Percentiles rank a stretch among this genome's conserved stretches.
phyloP scores from a whole-genome alignment of 2,797 vertebrate genomes.

The Betta splendens region DNA sequence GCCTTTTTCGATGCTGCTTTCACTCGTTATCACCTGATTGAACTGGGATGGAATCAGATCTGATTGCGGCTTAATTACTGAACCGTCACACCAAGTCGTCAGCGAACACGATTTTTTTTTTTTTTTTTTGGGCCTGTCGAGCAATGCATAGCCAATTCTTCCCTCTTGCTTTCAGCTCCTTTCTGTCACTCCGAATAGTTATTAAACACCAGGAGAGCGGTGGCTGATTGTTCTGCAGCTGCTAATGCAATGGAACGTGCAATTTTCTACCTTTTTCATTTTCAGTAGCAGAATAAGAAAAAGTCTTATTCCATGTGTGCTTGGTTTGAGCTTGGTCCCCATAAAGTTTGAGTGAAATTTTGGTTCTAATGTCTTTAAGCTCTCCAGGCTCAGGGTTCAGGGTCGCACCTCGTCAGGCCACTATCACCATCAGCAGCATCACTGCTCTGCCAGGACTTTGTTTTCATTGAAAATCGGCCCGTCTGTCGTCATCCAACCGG shows the following conservation, averaged over 20 bases:
- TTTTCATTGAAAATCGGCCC: no score
- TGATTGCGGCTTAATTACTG: constrained; percentile 40
- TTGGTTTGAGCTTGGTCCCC: not conserved
- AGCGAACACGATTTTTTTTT: constrained; percentile 19
- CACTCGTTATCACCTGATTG: constrained; percentile 11
- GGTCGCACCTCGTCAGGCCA: no score
- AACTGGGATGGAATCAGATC: constrained; percentile 25
- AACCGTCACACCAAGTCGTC: constrained; percentile 5
- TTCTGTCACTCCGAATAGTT: not conserved
- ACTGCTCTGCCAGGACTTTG: no score
- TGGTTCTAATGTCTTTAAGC: no score
- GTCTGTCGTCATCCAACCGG: no score
- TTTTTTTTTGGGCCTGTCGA: constrained; percentile 25
- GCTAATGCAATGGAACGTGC: not conserved
- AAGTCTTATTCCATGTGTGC: not conserved
- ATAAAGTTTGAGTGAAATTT: constrained; percentile 1
- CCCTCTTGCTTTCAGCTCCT: constrained; percentile 11
- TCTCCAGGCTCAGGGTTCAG: no score
- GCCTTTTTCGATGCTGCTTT: constrained; percentile 3
- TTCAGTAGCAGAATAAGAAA: not conserved
- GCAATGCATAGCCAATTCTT: constrained; percentile 14
- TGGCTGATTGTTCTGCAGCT: not conserved
- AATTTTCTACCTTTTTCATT: not conserved
- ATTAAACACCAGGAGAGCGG: not conserved
- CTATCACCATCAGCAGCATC: no score